Base-by-base conservation (phyloP, 2,113 vertebrate species). In the Danionella cerebrum region DNA sequence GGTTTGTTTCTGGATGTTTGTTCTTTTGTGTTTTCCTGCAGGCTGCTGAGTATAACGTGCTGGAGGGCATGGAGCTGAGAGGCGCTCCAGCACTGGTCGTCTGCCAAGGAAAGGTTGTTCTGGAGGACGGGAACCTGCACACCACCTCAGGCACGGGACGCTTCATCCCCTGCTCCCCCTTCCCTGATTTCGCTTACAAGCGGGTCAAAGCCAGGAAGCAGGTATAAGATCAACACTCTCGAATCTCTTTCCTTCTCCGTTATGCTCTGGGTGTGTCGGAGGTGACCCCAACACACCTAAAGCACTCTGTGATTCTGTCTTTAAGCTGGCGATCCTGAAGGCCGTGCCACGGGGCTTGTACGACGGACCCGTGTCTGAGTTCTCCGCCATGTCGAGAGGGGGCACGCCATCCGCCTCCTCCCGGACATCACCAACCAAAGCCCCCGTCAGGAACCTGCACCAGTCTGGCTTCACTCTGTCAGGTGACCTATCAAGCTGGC, bases 321-420 rank as follows among this genome's bases (percentile, higher is more conserved):
- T 45, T 42, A 77, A 98, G 96, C 87, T 97, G 90, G 90, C 93
- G 0, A 93, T 96, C 53, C 87, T 98, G 83, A 92, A 92, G 13
- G 94, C 95, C 0, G 96, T 98, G 33, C 94, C 96, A 1, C 86
- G 96, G 69, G 96, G 96, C 79, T 90, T 98, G 93, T 98, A 98
- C 2, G 96, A 98, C 0, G 96, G 96, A 12, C 95, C 96, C 0
- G 96, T 98, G 77, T 96, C 94, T 71, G 96, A 98, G 55, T 89
- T 96, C 83, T 91, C 90, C 16, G 83, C 89, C 78, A 87, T 95
- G 29, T 95, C 96, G 47, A 95, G 96, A 51, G 94, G 91, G 1
- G 90, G 93, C 0, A 97, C 94, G 6, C 95, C 96, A 0, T 93
- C 84, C 0, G 92, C 93, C 14, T 98, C 96, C 1, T 89, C 93